Evolutionary conservation across 2,888 invertebrate species (phyloP), one percentile per base, ranked within the genome.

Genomic region (Synergus gifuensis): DNA sequence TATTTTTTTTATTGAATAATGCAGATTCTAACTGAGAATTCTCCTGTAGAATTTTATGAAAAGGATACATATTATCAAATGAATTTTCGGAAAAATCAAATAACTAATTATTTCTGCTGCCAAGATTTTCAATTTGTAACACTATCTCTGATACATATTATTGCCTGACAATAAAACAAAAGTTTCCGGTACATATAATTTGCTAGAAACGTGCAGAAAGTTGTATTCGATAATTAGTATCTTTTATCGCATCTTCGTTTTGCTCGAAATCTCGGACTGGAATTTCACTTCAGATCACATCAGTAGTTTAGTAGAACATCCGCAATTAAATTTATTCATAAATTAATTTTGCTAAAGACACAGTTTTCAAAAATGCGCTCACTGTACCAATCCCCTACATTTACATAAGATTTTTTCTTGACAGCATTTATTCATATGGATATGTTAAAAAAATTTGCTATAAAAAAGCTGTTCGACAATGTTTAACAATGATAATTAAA

Each of bases 191-290:
- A 69, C 18, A 58, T 58, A 62, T 62, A 76, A 78, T 63, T 79
- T 79, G 2, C 44, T 36, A 8, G 76, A 46, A 64, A 60, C 14
- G 18, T 67, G 40, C 60, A 46, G 67, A 79, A 62, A 54, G 49
- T 46, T 14, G 40, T 63, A 18, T 62, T 78, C 14, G 7, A 44
- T 76, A 77, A 46, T 78, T 79, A 64, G 62, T 77, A 78, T 76
- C 76, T 54, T 58, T 62, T 62, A 79, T 73, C 46, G 64, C 22
- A 69, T 76, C 67, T 67, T 60, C 42, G 54, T 76, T 82, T 64
- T 60, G 28, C 42, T 44, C 14, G 54, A 67, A 76, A 64, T 16
- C 60, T 58, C 73, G 11, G 3, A 54, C 28, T 16, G 12, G 14
- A 49, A 22, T 78, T 46, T 78, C 40, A 62, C 62, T 62, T 28